Evolutionary conservation across 2,113 vertebrate genomes (phyloP).

Genomic region (Balaenoptera acutorostrata): DNA sequence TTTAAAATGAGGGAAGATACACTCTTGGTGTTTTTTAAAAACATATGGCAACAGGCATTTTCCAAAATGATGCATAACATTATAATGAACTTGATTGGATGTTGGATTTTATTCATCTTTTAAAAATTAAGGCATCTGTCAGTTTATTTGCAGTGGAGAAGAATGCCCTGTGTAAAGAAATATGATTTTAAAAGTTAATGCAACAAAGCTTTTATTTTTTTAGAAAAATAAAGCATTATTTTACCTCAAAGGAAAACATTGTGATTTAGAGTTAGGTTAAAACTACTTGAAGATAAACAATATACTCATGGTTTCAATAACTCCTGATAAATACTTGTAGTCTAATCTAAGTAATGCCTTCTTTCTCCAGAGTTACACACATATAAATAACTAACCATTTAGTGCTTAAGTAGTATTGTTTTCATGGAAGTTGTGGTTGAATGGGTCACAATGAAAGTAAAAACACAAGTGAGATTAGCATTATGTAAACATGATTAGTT

Average conservation of each 20-base stretch:
- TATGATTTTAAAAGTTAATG: neutral
- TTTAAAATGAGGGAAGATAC: neutral
- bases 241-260: neutral
- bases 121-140: neutral
- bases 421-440: neutral
- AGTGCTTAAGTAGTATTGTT: neutral
- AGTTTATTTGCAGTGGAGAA: neutral
- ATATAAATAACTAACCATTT: neutral
- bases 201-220: neutral
- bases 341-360: neutral
- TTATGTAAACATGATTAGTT: neutral
- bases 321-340: neutral
- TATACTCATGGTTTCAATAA: neutral
- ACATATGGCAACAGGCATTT: neutral
- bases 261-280: neutral
- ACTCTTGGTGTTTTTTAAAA: neutral
- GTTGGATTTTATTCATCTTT: neutral
- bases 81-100: neutral
- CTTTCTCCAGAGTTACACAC: neutral
- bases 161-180: neutral
- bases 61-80: neutral
- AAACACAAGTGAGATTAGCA: neutral
- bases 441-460: neutral
- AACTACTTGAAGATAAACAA: neutral
- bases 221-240: neutral